These are phyloP conservation scores for Euclidia mi DNA, from an alignment of 2,888 invertebrate genomes.

Conservation along the genomic window DNA sequence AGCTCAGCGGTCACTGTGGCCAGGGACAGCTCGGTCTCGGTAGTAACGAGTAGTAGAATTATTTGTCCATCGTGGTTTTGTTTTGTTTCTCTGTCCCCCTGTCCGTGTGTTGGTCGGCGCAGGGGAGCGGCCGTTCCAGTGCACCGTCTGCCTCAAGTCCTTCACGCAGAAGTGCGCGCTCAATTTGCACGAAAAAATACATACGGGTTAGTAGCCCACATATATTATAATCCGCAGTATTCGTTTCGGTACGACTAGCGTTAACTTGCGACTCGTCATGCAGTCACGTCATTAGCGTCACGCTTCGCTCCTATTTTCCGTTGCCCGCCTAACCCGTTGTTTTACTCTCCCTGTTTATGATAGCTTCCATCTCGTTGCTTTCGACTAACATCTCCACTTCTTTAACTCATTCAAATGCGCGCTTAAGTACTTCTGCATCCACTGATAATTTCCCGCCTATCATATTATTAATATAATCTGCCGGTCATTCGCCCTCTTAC, in stretches of 20 bases:
- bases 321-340: conserved; percentile 87
- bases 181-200: conserved; percentile 91
- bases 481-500: conserved; percentile 70
- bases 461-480: conserved; percentile 68
- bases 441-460: conserved; percentile 71
- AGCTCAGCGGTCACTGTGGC: too few species aligned
- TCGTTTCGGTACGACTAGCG: conserved; percentile 80
- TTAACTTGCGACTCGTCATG: conserved; percentile 72
- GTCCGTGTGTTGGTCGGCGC: conserved; percentile 80
- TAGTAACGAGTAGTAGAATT: conserved; percentile 68
- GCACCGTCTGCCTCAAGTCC: conserved; percentile 91
- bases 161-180: conserved; percentile 91
- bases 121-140: conserved; percentile 91
- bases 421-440: conserved; percentile 85
- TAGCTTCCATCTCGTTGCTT: conserved; percentile 87
- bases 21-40: conserved; percentile 52
- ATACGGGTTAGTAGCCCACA: conserved; percentile 91
- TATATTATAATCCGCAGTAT: conserved; percentile 82
- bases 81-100: conserved; percentile 90
- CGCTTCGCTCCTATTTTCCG: conserved; percentile 86
- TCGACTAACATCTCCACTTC: conserved; percentile 84
- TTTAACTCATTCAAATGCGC: conserved; percentile 77
- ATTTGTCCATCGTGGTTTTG: conserved; percentile 90
- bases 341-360: conserved; percentile 76
- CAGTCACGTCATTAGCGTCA: conserved; percentile 86